A percentile compares a stretch with the other conserved stretches of the same genome.
These are phyloP conservation scores for Momotus momota DNA, from an alignment of 2,797 vertebrate genomes.

Conservation along the genomic window DNA sequence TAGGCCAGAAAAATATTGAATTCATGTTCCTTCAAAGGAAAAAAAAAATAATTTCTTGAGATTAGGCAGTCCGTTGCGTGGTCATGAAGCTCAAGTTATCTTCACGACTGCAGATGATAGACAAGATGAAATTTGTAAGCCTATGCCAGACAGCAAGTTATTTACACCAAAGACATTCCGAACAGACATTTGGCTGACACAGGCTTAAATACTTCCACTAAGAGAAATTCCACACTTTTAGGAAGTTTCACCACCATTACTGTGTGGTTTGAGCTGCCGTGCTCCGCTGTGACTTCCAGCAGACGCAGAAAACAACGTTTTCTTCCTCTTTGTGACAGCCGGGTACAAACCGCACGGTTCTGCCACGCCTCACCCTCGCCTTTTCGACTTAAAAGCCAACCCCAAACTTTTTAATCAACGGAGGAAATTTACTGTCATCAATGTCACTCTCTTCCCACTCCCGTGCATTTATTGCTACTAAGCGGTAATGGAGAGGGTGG, in stretches of 20 bases:
- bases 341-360: accelerated
- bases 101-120: accelerated
- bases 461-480: accelerated
- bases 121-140: not conserved
- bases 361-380: accelerated
- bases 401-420: not conserved
- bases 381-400: not conserved
- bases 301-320: not conserved
- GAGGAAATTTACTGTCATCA: not conserved
- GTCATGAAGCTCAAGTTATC: not conserved
- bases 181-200: not conserved
- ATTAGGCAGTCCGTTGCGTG: not conserved
- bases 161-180: not conserved
- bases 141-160: accelerated
- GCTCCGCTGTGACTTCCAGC: not conserved
- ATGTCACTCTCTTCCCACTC: not conserved
- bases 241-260: not conserved
- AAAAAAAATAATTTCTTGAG: not conserved
- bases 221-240: not conserved
- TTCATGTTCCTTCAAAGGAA: not conserved
- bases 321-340: not conserved
- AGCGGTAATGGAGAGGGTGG: accelerated
- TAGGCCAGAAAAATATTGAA: not conserved
- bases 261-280: not conserved
- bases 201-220: not conserved